Evolutionary conservation across 2,888 invertebrate genomes (phyloP).

Genomic region (Protodeltote pygarga): DNA sequence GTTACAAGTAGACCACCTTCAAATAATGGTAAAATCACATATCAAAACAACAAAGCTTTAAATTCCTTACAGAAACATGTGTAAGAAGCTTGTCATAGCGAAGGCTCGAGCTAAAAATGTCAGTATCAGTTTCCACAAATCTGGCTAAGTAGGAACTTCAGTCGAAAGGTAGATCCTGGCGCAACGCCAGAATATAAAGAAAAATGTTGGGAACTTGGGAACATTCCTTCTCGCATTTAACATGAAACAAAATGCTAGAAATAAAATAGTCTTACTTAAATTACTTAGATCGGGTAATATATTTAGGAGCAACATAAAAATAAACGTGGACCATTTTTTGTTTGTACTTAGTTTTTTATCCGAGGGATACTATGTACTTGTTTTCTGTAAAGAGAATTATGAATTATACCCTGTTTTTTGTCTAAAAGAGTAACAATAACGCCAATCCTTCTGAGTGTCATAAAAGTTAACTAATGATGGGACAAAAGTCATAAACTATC

Average conservation of each 20-base stretch:
- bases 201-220: constrained; percentile 43
- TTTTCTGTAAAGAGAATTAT: too few species aligned
- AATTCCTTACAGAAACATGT: background rate
- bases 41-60: too few species aligned
- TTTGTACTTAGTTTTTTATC: constrained; percentile 21
- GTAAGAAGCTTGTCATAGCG: constrained; percentile 5
- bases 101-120: constrained; percentile 19
- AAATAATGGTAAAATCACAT: too few species aligned
- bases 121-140: constrained; percentile 39
- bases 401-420: too few species aligned
- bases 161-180: constrained; percentile 41
- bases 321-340: constrained; percentile 22
- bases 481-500: too few species aligned
- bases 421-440: too few species aligned
- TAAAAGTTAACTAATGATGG: too few species aligned
- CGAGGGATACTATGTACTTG: too few species aligned
- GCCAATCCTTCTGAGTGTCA: too few species aligned
- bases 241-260: constrained; percentile 45
- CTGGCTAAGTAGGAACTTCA: constrained; percentile 36
- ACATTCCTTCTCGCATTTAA: constrained; percentile 39
- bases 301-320: constrained; percentile 32
- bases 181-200: constrained; percentile 33
- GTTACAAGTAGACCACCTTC: too few species aligned
- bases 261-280: constrained; percentile 41
- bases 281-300: constrained; percentile 47